Evolutionary conservation across 2,888 invertebrate genomes (phyloP), one percentile per base, ranked within the genome.

Genomic region (Drosophila flavopinicola): DNA sequence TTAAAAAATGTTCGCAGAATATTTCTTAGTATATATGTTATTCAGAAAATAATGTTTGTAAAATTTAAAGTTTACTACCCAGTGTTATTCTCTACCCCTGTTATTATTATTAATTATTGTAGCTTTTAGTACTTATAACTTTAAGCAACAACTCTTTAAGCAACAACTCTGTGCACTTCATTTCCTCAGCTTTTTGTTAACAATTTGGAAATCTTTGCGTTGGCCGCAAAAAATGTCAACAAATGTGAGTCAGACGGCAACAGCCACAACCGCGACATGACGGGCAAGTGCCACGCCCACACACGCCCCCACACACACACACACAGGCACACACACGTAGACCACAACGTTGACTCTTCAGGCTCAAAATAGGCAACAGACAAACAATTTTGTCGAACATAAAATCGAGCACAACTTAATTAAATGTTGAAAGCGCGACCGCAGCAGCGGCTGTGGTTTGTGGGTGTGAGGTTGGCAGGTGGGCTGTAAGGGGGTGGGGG

Each of bases 321-420:
- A 29, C 20, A 37, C 39, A 27, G 29, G 38, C n/a, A 33, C 51
- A 54, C 39, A 38, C 23, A 42, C 25, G 39, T 44, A 41, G 20
- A 41, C 59, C 60, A 38, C 61, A 59, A 44, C 51, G 63, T 64
- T 64, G 72, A 66, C 73, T 71, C 67, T 64, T 49, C 57, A 61
- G 49, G 44, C 42, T 59, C 37, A 53, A 65, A 74, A 65, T 56
- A 47, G 66, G 66, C 53, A 57, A 44, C 49, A 85, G 75, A 70
- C 76, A 76, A 74, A 79, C 80, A 73, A 74, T 82, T 82, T 86
- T 74, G 80, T 77, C 69, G 71, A 80, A 79, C 82, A 83, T 80
- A 85, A 86, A 83, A 86, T 86, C 72, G 75, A 78, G 85, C 85
- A 73, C 83, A 84, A 84, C 87, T 84, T 84, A 84, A 84, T 87